A percentile compares a stretch with the other conserved stretches of the same genome.
These are phyloP conservation scores for Trididemnum nubilum DNA, from an alignment of 23 tunicate genomes.

Conservation along the genomic window DNA sequence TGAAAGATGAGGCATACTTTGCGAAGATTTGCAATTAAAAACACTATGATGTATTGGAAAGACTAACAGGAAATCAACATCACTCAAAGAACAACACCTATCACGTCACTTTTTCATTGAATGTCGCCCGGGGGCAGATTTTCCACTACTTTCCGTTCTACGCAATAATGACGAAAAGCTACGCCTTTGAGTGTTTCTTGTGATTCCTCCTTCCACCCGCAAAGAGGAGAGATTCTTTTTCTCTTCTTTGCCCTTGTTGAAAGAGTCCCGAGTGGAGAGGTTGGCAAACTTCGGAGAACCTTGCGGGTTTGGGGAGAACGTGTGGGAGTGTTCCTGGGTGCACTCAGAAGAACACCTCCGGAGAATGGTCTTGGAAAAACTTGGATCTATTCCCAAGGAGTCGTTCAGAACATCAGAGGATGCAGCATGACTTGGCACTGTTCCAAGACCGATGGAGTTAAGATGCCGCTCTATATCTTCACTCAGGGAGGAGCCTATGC, in stretches of 20 bases:
- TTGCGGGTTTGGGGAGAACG: background rate
- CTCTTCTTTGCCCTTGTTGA: background rate
- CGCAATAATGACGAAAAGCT: conserved; percentile 4
- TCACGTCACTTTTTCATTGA: no score
- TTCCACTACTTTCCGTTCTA: background rate
- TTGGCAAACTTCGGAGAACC: background rate
- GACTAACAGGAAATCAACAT: no score
- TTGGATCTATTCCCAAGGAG: background rate
- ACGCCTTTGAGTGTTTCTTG: background rate
- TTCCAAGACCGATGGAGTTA: background rate
- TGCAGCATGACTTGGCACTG: background rate
- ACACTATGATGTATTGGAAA: no score
- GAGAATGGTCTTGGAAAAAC: conserved; percentile 11
- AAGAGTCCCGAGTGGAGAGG: background rate
- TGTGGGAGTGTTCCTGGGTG: conserved; percentile 3
- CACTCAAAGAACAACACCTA: no score
- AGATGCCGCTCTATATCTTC: conserved; percentile 11
- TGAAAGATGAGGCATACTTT: no score
- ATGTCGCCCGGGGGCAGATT: no score
- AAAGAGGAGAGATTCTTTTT: background rate
- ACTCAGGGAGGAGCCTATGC: conserved; percentile 14
- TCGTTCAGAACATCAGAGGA: conserved; percentile 9
- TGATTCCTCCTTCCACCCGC: background rate
- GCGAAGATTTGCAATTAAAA: no score
- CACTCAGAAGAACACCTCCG: conserved; percentile 70